Base-by-base conservation (phyloP, 2,888 invertebrate genomes). In the Rhamphomyia laevipes region DNA sequence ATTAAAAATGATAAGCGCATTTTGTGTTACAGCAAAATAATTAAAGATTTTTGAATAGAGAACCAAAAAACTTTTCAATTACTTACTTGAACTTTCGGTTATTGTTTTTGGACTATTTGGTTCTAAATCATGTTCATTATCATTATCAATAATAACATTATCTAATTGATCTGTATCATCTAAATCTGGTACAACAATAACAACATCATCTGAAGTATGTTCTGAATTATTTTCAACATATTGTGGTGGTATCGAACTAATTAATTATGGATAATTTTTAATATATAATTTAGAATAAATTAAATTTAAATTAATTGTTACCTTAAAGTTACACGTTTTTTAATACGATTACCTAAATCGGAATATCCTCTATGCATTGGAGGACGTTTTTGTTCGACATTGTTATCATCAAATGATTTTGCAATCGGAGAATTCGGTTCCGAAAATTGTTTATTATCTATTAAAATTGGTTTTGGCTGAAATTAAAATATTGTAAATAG, bases 281-380 rank as follows among this genome's bases (percentile, higher is more conserved):
- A 17, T 37, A 35, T 11, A 38, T 23, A 35, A 21, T 37, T 23
- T 21, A 7, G 23, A 23, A 31, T 9, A 16, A 45, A 23, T 15
- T 16, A 41, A 18, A 13, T 35, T 35, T 35, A 13, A 5, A 47
- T 13, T 46, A 16, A 30, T 30, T 37, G 71, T 72, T 67, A 86
- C 86, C 89, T 82, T 62, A 89, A 78, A 45, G 89, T 88, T 51
- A 89, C 88, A 70, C 85, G 80, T 72, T 90, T 90, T 66, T 86
- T 83, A 60, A 86, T 82, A 65, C 87, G 77, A 66, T 80, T 83
- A 56, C 86, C 84, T 58, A 88, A 77, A 66, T 88, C 88, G 40
- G 86, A 85, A 66, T 80, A 81, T 35, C 81, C 82, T 52, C 82
- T 71, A 63, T 81, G 77, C 76, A 81, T 81, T 47, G 80, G 80